Conservation (phyloP, 2,113 vertebrate genomes). For the Speoplatyrhinus poulsoni region DNA sequence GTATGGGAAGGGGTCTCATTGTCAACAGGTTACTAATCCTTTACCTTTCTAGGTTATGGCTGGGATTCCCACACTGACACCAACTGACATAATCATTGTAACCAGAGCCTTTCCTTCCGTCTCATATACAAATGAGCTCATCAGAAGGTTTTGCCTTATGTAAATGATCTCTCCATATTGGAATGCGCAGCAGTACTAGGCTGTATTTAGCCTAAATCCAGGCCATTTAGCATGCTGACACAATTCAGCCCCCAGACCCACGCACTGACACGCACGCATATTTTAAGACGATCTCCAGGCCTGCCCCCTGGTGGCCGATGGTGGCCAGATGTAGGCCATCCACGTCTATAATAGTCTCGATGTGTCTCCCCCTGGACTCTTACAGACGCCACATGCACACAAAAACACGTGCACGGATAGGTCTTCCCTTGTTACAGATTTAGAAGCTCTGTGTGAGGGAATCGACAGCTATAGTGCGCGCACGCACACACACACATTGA, state of each 20-base stretch:
- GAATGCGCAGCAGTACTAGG: constrained; percentile 8
- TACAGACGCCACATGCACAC: background rate
- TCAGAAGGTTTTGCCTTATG: background rate
- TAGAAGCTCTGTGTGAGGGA: background rate
- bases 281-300: constrained; percentile 36
- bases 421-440: constrained; percentile 38
- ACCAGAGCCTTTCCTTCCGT: background rate
- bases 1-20: background rate
- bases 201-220: constrained; percentile 6
- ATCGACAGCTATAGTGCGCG: constrained; percentile 1
- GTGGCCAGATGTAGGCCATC: constrained; percentile 50
- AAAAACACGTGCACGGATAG: constrained; percentile 8
- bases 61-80: background rate
- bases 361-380: constrained; percentile 25
- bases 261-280: background rate
- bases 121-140: background rate
- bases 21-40: constrained; percentile 1
- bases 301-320: constrained; percentile 50
- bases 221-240: background rate
- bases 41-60: constrained; percentile 4
- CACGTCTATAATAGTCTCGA: constrained; percentile 43
- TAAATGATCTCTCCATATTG: background rate
- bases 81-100: background rate
- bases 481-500: background rate
- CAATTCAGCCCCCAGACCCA: background rate